phyloP scores from a whole-genome alignment of 1,140 invertebrate genomes.

The Bombus cullumanus region DNA sequence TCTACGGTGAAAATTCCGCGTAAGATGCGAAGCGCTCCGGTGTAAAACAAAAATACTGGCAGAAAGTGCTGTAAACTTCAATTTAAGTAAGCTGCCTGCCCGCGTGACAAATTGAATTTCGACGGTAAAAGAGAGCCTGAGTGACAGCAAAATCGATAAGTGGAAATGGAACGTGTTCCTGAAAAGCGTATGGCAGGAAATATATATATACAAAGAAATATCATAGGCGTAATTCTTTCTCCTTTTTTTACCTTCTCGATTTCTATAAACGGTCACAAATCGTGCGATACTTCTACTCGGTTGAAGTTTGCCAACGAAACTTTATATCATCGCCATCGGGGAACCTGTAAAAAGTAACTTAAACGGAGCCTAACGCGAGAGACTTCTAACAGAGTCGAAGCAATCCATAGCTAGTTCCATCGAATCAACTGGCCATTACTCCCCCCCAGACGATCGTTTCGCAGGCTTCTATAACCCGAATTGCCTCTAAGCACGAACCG shows the following conservation, averaged over 20 bases:
- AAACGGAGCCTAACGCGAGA: neutral
- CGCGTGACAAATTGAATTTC: slow-evolving; percentile 28
- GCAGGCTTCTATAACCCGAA: slow-evolving; percentile 1
- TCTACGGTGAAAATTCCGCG: slow-evolving; percentile 20
- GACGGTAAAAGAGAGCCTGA: slow-evolving; percentile 2
- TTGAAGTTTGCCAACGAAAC: neutral
- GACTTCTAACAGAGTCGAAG: neutral
- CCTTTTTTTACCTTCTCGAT: neutral
- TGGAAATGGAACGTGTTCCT: neutral
- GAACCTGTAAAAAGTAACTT: neutral
- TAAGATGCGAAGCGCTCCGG: neutral
- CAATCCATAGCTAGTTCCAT: neutral
- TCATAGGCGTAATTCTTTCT: neutral
- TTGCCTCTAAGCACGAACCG: slow-evolving; percentile 8
- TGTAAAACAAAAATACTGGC: slow-evolving; percentile 24
- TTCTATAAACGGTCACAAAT: neutral
- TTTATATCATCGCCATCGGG: neutral
- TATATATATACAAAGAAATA: neutral
- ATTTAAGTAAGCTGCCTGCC: slow-evolving; percentile 15
- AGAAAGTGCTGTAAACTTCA: slow-evolving; percentile 19
- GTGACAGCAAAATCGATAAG: slow-evolving; percentile 18
- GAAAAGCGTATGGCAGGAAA: neutral
- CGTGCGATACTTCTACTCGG: neutral
- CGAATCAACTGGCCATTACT: slow-evolving; percentile 21
- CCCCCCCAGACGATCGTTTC: slow-evolving; percentile 29